These are phyloP conservation scores for Andrena dorsata DNA, from an alignment of 2,888 invertebrate genomes.

Conservation along the genomic window DNA sequence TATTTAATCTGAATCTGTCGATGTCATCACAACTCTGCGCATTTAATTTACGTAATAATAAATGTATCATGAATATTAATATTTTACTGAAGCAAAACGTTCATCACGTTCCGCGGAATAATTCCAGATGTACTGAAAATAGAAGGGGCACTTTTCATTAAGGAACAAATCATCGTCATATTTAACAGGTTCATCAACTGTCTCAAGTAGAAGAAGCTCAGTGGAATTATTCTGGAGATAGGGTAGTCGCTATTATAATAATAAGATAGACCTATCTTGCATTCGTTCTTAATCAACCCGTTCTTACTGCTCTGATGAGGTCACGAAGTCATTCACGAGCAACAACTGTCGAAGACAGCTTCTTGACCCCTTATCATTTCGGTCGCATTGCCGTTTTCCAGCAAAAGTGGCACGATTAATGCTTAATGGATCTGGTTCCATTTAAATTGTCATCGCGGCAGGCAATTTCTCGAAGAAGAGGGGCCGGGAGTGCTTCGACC, in stretches of 20 bases:
- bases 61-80: too few species aligned
- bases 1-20: too few species aligned
- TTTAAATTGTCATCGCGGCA: conserved; percentile 58
- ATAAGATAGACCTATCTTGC: neutral
- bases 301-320: conserved; percentile 7
- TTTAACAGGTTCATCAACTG: too few species aligned
- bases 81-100: too few species aligned
- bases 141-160: too few species aligned
- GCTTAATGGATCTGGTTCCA: conserved; percentile 55
- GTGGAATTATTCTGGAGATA: neutral
- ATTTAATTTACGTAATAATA: too few species aligned
- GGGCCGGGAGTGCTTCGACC: conserved; percentile 28
- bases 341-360: conserved; percentile 35
- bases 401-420: conserved; percentile 46
- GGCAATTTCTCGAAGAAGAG: conserved; percentile 59
- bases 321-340: conserved; percentile 4
- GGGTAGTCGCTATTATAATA: neutral
- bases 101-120: too few species aligned
- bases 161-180: too few species aligned
- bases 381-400: conserved; percentile 46
- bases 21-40: too few species aligned
- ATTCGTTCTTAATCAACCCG: neutral
- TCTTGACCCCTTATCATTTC: conserved; percentile 22
- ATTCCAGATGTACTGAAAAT: too few species aligned
- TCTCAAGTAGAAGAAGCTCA: neutral